A percentile compares a stretch with the other conserved stretches of the same genome.
phyloP scores from a whole-genome alignment of 2,888 invertebrate genomes.

The Glaucopsyche alexis region DNA sequence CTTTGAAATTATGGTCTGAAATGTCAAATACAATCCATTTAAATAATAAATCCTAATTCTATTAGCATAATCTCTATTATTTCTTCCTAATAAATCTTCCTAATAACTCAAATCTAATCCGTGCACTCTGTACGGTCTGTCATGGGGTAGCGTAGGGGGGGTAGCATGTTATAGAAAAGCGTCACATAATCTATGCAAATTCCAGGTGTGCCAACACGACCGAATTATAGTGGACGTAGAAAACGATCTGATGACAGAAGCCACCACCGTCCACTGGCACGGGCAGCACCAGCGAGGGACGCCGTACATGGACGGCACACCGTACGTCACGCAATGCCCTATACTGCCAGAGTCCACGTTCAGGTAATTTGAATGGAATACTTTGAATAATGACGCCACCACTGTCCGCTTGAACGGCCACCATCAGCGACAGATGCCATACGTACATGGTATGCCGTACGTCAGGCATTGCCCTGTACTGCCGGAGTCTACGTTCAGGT shows the following conservation, averaged over 20 bases:
- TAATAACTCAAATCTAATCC: no score
- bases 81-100: no score
- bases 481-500: slow-evolving; percentile 85
- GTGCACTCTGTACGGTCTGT: no score
- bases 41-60: no score
- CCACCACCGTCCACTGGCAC: slow-evolving; percentile 95
- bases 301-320: slow-evolving; percentile 94
- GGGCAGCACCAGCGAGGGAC: slow-evolving; percentile 89
- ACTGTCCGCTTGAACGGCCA: slow-evolving; percentile 97
- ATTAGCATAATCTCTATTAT: no score
- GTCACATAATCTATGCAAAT: background rate
- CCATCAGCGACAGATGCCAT: slow-evolving; percentile 87
- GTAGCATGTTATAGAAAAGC: no score
- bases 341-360: slow-evolving; percentile 87
- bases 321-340: slow-evolving; percentile 91
- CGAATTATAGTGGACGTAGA: slow-evolving; percentile 89
- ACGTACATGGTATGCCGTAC: slow-evolving; percentile 94
- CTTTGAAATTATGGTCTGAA: no score
- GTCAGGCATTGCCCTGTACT: slow-evolving; percentile 83
- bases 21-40: no score
- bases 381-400: slow-evolving; percentile 82
- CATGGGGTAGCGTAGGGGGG: no score
- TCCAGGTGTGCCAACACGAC: slow-evolving; percentile 92
- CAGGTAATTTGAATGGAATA: slow-evolving; percentile 52
- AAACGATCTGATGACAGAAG: slow-evolving; percentile 88